Evolutionary conservation across 2,888 invertebrate species (phyloP).

Genomic region (Acronicta psi): DNA sequence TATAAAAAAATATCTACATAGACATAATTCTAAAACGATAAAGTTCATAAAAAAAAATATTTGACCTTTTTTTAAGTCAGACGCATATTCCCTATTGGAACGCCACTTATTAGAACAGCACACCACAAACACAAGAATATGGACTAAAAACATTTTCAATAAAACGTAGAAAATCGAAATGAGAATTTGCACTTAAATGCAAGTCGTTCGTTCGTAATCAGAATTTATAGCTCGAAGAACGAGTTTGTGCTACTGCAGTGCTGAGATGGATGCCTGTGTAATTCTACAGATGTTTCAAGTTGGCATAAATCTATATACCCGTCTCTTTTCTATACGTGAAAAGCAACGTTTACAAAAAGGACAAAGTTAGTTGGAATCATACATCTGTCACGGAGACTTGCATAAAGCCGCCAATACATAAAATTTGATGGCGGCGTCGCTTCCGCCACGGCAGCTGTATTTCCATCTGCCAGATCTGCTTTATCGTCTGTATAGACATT

Average conservation of each 20-base stretch:
- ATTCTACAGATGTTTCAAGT: constrained; percentile 49
- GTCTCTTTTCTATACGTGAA: constrained; percentile 29
- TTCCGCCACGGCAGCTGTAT: constrained; percentile 36
- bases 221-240: constrained; percentile 73
- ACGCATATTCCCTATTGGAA: too few relatives aligned
- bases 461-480: constrained; percentile 19
- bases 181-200: constrained; percentile 74
- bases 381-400: constrained; percentile 23
- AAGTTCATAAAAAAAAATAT: too few relatives aligned
- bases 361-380: constrained; percentile 17
- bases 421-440: constrained; percentile 30
- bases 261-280: constrained; percentile 67
- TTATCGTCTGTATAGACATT: constrained; percentile 36
- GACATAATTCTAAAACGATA: too few relatives aligned
- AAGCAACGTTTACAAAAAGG: constrained; percentile 19
- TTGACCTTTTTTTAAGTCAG: too few relatives aligned
- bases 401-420: constrained; percentile 23
- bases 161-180: constrained; percentile 65
- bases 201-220: constrained; percentile 69
- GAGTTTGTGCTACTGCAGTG: constrained; percentile 64
- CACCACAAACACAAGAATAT: constrained; percentile 32
- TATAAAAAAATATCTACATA: too few relatives aligned
- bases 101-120: constrained; percentile 42
- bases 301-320: constrained; percentile 21
- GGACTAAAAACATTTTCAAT: constrained; percentile 57